Percentiles rank a stretch among this genome's conserved stretches.
These are phyloP conservation scores for Pedionomus torquatus DNA, from an alignment of 2,113 vertebrate species.

Conservation along the genomic window DNA sequence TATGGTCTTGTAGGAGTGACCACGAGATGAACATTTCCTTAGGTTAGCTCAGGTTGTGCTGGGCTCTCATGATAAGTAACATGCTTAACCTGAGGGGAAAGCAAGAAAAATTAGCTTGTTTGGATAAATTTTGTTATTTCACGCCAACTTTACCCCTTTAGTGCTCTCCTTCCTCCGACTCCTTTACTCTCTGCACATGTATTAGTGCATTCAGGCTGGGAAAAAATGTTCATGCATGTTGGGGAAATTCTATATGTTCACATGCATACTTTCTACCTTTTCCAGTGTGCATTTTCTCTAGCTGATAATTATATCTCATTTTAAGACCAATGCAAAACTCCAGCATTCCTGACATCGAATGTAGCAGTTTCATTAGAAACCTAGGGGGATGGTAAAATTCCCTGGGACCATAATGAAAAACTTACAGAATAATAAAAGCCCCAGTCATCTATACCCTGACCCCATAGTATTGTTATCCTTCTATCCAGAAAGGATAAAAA, in stretches of 20 bases:
- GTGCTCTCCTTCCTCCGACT: background rate
- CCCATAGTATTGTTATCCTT: background rate
- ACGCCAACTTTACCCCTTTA: background rate
- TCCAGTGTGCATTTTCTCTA: background rate
- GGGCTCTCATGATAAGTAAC: background rate
- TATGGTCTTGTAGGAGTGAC: background rate
- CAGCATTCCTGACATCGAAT: background rate
- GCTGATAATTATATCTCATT: background rate
- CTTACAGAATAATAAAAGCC: background rate
- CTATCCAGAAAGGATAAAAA: background rate
- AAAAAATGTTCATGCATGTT: background rate
- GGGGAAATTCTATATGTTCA: background rate
- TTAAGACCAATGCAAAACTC: background rate
- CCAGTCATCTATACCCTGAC: background rate
- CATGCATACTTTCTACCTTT: background rate
- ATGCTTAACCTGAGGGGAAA: background rate
- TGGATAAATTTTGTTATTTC: slow-evolving; percentile 24
- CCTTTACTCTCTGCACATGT: background rate
- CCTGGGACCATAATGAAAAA: background rate
- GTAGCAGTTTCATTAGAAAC: background rate
- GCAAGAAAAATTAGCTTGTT: background rate
- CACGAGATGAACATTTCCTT: background rate
- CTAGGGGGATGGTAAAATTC: background rate
- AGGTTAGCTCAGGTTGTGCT: background rate
- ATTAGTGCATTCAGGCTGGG: background rate